Evolutionary conservation across 2,797 vertebrate genomes (phyloP).

Genomic region (Paguma larvata): DNA sequence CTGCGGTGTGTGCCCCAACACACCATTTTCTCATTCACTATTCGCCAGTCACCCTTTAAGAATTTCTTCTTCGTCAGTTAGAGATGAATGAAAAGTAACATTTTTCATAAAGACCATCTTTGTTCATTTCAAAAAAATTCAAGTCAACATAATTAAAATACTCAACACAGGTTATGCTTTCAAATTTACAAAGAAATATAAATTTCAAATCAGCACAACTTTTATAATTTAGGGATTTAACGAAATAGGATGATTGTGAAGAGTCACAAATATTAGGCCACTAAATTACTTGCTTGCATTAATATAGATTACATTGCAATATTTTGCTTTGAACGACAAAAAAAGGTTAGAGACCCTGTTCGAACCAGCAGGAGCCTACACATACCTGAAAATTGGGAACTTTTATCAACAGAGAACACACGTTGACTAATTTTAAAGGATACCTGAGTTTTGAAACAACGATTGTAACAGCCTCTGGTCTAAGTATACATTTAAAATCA

Average conservation of each 20-base stretch:
- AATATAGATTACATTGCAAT: slow-evolving; percentile 20
- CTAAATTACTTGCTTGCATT: slow-evolving; percentile 63
- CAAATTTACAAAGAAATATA: slow-evolving; percentile 61
- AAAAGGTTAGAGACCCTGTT: background rate
- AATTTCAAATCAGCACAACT: slow-evolving; percentile 50
- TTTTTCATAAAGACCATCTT: slow-evolving; percentile 46
- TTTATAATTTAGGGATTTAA: background rate
- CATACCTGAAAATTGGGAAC: background rate
- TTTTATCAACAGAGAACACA: background rate
- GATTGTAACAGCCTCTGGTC: background rate
- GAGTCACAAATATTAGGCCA: background rate
- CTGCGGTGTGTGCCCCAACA: background rate
- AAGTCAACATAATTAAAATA: slow-evolving; percentile 35
- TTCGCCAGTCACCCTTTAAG: background rate
- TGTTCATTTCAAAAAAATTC: slow-evolving; percentile 24
- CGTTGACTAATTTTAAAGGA: background rate
- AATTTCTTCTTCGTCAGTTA: slow-evolving; percentile 36
- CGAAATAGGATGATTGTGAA: slow-evolving; percentile 22
- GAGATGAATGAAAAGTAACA: background rate
- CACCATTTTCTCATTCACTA: background rate
- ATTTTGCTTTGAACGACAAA: slow-evolving; percentile 59
- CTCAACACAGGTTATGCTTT: slow-evolving; percentile 17
- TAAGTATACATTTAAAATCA: background rate
- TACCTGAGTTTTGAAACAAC: slow-evolving; percentile 2
- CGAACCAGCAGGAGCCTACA: background rate